Evolutionary conservation across 2,797 vertebrate species (phyloP), one percentile per base, ranked within the genome.

Genomic region (Phaenicophaeus curvirostris): DNA sequence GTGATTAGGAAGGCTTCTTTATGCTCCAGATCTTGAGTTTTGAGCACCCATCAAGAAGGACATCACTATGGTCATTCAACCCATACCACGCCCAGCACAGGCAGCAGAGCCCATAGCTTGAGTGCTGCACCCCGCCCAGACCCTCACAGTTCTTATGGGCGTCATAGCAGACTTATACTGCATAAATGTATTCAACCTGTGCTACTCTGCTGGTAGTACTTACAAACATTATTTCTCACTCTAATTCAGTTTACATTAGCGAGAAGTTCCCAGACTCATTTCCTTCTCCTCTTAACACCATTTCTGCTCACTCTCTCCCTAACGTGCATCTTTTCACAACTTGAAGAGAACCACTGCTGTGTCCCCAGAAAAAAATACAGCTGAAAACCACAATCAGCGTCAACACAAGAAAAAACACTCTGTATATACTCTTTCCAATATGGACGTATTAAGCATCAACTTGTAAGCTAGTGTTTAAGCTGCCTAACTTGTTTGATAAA

Each of bases 11-110:
- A 50, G 69, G 58, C 65, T 73, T 71, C 28, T 72, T 77, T 37
- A 62, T 1, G 7, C 20, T 69, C 30, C n/a, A 50, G 14, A 35
- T 55, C 57, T n/a, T 3, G 9, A 33, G n/a, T 78, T 68, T 15
- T 3, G 17, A 80, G 58, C 24, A 65, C 20, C 51, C 46, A 7
- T 3, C 0, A 2, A 44, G 54, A 67, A 0, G 2, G 28, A 37
- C n/a, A 11, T 4, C 44, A 58, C 41, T 35, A 27, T 1, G 9
- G 65, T 41, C 2, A 2, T 6, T 24, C 18, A 63, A 50, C 13
- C 12, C 11, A 3, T 1, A 8, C 15, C 41, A 11, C 3, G 9
- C 20, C 41, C 16, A 41, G 39, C 0, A 2, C 31, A 62, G 62
- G 24, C 24, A 28, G 42, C 2, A 23, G 4, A 75, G 54, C 15